Base-by-base conservation (phyloP, 2,797 vertebrate genomes). In the Oreonectes daqikongensis region DNA sequence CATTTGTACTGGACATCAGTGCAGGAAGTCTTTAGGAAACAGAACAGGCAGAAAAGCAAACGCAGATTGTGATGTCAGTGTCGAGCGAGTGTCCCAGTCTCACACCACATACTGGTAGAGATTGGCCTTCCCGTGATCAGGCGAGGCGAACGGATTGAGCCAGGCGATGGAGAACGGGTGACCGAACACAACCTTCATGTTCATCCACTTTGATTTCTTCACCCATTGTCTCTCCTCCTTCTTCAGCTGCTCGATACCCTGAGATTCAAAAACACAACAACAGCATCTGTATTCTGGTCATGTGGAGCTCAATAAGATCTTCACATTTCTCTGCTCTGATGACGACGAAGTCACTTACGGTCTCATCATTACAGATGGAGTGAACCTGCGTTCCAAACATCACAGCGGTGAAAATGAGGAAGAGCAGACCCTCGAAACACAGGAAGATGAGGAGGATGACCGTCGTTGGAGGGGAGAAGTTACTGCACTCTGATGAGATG, bases 221-320 rank as follows among this genome's bases (percentile, higher is more conserved):
- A 94, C 94, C 98, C 98, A 99, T 92, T 91, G 93, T 88, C 94
- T 93, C 94, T 99, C 97, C 92, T 99, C 98, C 90, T 99, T 99
- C 92, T 99, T 99, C 87, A 99, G 95, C 90, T 99, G 98, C 87
- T 99, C 98, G 87, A 99, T 99, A 69, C 97, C 97, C 98, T 99
- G 32, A 79, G 18, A 50, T 15, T 70, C 44, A 79, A 1, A 28
- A 5, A 55, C 11, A 35, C 20, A 60, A 44, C 35, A 59, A 20
- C 55, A 24, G 17, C 24, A 42, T 35, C 35, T 35, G 35, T 35
- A 35, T 35, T 35, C 10, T n/a, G n/a, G n/a, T 35, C 9, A 35
- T 35, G 8, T 40, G 38, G 38, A 40, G 12, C 40, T 42, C 40
- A 14, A 42, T 3, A 42, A 14, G 11, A 14, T 14, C 11, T 10